Evolutionary conservation across 2,113 vertebrate genomes (phyloP).

Genomic region (Lipotes vexillifer): DNA sequence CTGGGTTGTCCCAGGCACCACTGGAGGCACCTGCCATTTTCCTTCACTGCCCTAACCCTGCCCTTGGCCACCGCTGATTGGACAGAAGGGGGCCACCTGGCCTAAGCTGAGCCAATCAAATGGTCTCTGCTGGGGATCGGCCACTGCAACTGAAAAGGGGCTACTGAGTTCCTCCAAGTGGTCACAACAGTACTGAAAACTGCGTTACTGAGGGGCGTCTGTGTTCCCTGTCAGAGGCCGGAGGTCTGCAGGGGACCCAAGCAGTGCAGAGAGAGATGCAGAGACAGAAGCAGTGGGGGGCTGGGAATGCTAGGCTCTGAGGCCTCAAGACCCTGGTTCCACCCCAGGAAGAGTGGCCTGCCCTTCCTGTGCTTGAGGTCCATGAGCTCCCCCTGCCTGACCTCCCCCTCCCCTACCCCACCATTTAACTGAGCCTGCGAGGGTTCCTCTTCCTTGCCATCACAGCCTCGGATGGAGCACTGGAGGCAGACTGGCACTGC

Average conservation of each 20-base stretch:
- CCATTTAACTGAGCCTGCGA: too few relatives aligned
- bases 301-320: neutral
- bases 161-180: neutral
- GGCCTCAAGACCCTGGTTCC: neutral
- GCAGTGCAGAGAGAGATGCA: neutral
- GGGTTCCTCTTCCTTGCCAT: neutral
- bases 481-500: neutral
- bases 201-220: neutral
- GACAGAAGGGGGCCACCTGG: neutral
- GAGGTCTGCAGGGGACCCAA: neutral
- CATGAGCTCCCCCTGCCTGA: neutral
- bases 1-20: neutral
- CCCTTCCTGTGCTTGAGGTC: neutral
- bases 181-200: neutral
- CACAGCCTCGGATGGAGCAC: neutral
- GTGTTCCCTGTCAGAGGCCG: rapidly evolving
- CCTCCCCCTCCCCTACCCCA: neutral
- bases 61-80: neutral
- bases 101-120: neutral
- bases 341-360: rapidly evolving
- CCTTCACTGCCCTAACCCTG: neutral
- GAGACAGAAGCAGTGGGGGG: neutral
- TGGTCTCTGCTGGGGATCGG: neutral
- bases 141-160: neutral
- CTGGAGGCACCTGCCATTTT: neutral